Evolutionary conservation across 2,888 invertebrate species (phyloP), one percentile per base, ranked within the genome.

Genomic region (Heliothis peltigera): DNA sequence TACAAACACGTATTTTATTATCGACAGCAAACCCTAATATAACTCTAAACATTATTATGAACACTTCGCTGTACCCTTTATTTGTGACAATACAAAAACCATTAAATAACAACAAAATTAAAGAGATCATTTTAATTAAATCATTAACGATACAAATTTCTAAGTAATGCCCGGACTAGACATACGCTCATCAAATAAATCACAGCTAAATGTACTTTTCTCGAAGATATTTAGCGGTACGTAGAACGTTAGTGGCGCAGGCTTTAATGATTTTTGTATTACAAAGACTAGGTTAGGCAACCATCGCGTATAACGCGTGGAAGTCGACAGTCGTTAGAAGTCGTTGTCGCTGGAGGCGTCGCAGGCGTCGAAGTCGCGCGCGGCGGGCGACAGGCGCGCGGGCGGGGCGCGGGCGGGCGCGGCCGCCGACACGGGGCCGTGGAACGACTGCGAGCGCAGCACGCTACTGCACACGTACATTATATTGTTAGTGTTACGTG

Each of bases 401-500:
- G 67, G 77, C 86, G 84, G 91, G 86, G 65, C 89, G 85, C 62
- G 91, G 87, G 85, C 78, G 90, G 89, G 58, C 92, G 90, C 17
- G 88, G 79, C 19, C 87, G 89, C 84, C 75, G 93, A 84, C 80
- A 95, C 91, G 39, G 95, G 95, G 51, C 96, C 96, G 88, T 96
- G 96, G 89, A 96, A 96, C 72, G 96, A 96, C 88, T 96, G 96
- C 79, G 96, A 96, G 80, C 96, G 94, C 68, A 95, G 92, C 75
- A 96, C 96, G 83, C 94, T 95, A 85, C 95, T 95, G 94, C n/a
- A n/a, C n/a, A n/a, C n/a, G n/a, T n/a, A n/a, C n/a, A n/a, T n/a
- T n/a, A n/a, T n/a, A n/a, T n/a, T n/a, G n/a, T n/a, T n/a, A n/a
- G n/a, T n/a, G n/a, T n/a, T n/a, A n/a, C n/a, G n/a, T n/a, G n/a